Base-by-base conservation (phyloP, 2,113 vertebrate species). In the Ochotona princeps region DNA sequence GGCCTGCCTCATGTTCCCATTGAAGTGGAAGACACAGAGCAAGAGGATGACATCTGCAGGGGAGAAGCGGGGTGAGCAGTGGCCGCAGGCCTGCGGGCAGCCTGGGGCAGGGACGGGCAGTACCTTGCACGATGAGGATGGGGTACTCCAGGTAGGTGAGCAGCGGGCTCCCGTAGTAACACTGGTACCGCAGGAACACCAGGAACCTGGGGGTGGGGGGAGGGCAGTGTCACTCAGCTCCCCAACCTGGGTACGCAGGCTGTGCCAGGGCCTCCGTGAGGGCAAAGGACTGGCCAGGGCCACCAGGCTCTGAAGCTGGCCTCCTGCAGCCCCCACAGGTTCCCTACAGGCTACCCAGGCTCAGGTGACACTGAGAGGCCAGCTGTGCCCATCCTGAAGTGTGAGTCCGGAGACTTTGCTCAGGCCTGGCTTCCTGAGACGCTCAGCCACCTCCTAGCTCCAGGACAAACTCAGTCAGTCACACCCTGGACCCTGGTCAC, bases 111-210 rank as follows among this genome's bases (percentile, higher is more conserved):
- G 13, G 5, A 3, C 2, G 0, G 23, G 63, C 10, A 11, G 95
- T 98, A 99, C 99, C 99, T 98, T 99, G 99, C n/a, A 97, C 97
- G 15, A 99, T 99, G 93, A 99, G 98, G 93, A 99, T 98, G 26
- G 99, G 99, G 96, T 99, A 99, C 88, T 99, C 99, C 98, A 99
- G 97, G 96, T 99, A 99, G 0, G 99, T 99, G 80, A 98, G 98
- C 51, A 98, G 97, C 2, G 99, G 99, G 97, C 99, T 99, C 83
- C 96, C 97, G 3, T 99, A 99, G 96, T 99, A 99, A 96, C 98
- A 98, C 96, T 99, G 99, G 97, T 99, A 99, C 4, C 98, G 98
- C n/a, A 99, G 98, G 94, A 99, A 99, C 81, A 99, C 99, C 84
- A 99, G 98, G 97, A 98, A 99, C 94, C 99, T 99, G 90, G 76